Evolutionary conservation across 2,797 vertebrate species (phyloP).

Genomic region (Sus cebifrons): DNA sequence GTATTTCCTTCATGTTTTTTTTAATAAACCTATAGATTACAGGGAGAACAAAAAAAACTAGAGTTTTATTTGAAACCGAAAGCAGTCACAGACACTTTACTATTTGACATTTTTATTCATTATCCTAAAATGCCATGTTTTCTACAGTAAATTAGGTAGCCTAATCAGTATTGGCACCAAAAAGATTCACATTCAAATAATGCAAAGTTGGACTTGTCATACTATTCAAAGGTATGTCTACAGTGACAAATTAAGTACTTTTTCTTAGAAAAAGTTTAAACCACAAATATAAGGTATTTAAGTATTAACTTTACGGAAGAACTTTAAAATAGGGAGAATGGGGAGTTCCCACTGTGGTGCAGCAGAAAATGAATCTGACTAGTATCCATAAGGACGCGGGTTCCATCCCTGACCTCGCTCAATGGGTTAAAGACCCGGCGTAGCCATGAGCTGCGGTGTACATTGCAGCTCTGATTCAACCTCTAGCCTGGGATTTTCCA

Average conservation of each 20-base stretch:
- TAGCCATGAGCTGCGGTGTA: no score
- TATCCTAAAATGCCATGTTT: conserved; percentile 38
- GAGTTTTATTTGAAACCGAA: conserved; percentile 50
- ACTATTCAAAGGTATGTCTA: conserved; percentile 43
- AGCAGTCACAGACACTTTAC: neutral
- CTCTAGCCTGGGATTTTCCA: no score
- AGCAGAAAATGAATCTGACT: no score
- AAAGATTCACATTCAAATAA: conserved; percentile 62
- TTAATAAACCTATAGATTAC: conserved; percentile 44
- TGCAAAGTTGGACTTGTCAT: conserved; percentile 29
- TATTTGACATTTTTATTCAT: conserved; percentile 35
- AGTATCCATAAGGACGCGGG: no score
- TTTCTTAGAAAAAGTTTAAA: conserved; percentile 56
- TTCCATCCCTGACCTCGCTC: no score
- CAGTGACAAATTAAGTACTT: conserved; percentile 38
- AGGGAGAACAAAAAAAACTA: conserved; percentile 48
- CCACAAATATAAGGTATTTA: conserved; percentile 28
- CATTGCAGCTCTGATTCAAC: no score
- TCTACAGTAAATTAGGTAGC: neutral
- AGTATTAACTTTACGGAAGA: neutral
- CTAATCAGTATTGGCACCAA: neutral
- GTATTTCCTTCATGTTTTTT: conserved; percentile 20
- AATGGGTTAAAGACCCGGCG: no score
- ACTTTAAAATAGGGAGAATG: neutral
- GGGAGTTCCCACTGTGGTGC: no score